phyloP scores from a whole-genome alignment of 2,888 invertebrate genomes.

The Cephalotes varians region DNA sequence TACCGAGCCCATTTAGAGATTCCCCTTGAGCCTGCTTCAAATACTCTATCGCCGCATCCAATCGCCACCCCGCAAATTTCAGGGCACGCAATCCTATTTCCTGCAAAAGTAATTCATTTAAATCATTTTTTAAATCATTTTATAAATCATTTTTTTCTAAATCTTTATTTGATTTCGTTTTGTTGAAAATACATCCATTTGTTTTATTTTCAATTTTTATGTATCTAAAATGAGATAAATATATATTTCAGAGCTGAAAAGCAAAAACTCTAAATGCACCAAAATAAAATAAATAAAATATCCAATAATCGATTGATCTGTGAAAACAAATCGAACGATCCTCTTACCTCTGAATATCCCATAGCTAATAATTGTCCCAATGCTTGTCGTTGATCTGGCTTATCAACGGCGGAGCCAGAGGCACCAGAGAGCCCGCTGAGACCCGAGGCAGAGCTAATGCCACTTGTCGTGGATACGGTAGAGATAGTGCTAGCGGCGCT shows the following conservation, averaged over 20 bases:
- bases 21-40: constrained; percentile 89
- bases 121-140: too few species aligned
- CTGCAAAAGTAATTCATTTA: constrained; percentile 87
- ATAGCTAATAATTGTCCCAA: constrained; percentile 90
- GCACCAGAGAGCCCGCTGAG: constrained; percentile 88
- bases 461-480: constrained; percentile 88
- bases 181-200: background rate
- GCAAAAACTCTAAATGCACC: background rate
- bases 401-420: constrained; percentile 89
- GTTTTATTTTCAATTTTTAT: background rate
- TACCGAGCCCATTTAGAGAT: constrained; percentile 88
- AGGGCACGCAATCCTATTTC: constrained; percentile 90
- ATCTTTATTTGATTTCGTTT: background rate
- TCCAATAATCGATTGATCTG: background rate
- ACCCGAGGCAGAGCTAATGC: constrained; percentile 88
- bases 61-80: constrained; percentile 90
- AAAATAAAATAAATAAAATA: background rate
- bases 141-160: background rate
- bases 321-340: background rate
- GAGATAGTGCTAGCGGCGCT: constrained; percentile 92
- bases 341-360: constrained; percentile 91
- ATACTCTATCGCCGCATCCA: constrained; percentile 90
- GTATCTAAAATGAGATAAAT: background rate
- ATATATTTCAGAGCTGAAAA: background rate
- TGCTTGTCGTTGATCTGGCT: constrained; percentile 89